Conservation (phyloP, 2,888 invertebrate genomes). For the Ormia ochracea region DNA sequence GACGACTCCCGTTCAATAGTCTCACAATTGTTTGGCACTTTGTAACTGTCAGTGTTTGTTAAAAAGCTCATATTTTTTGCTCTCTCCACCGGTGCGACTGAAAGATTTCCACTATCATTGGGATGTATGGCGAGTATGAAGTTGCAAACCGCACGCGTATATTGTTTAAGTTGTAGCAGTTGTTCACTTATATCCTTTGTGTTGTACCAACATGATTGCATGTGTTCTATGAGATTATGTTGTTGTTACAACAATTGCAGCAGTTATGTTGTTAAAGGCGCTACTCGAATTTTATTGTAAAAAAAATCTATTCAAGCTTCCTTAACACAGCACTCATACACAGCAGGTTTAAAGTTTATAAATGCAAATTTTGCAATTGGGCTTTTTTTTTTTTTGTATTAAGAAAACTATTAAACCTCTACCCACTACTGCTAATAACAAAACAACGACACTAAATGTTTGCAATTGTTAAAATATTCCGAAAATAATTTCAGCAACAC, state of each 20-base stretch:
- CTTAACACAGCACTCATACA: conserved; percentile 48
- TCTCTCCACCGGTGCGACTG: not conserved
- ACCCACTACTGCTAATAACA: conserved; percentile 24
- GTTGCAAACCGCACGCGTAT: conserved; percentile 48
- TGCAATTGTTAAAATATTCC: conserved; percentile 51
- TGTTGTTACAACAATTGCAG: conserved; percentile 56
- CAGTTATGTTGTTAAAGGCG: conserved; percentile 56
- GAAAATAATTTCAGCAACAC: conserved; percentile 54
- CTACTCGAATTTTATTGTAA: conserved; percentile 51
- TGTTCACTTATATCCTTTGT: conserved; percentile 28
- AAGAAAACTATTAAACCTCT: conserved; percentile 45
- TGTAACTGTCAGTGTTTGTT: conserved; percentile 75
- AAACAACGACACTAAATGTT: conserved; percentile 48
- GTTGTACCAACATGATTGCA: conserved; percentile 49
- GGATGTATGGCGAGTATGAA: conserved; percentile 10
- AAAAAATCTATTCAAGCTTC: conserved; percentile 14
- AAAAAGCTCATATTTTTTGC: conserved; percentile 70
- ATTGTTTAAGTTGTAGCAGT: conserved; percentile 25
- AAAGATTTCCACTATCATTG: not conserved
- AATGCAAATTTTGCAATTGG: conserved; percentile 66
- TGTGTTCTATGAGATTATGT: conserved; percentile 55
- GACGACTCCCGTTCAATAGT: conserved; percentile 49
- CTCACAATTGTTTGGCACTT: conserved; percentile 74
- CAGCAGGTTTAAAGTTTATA: conserved; percentile 65
- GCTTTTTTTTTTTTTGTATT: conserved; percentile 13